Evolutionary conservation across 2,113 vertebrate species (phyloP), one percentile per base, ranked within the genome.

Genomic region (Globicephala melas): DNA sequence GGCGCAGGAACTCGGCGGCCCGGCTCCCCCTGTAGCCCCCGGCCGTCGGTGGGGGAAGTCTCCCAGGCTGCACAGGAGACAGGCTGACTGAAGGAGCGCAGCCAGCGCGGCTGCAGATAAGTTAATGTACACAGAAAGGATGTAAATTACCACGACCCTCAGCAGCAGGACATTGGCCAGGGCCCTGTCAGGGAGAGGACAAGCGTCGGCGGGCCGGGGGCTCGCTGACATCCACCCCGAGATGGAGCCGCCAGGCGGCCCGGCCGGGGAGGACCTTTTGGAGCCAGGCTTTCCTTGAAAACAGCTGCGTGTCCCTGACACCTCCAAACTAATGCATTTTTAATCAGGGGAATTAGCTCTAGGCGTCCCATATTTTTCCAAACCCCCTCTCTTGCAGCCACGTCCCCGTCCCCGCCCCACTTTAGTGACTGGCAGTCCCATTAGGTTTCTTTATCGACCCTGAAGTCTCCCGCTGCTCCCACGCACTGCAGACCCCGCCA

Each of bases 101-200:
- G 99, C 99, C 99, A 98, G 99, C 99, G 98, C 99, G 98, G 99
- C 99, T 99, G 99, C 98, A 99, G 99, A 99, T 99, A 99, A 99
- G 99, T 99, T 99, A 99, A 99, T 99, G 99, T 99, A 99, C 99
- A 99, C 99, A 99, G 98, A 99, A 98, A 98, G 99, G 98, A 99
- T 98, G 99, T 99, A 99, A 99, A 99, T 99, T 99, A 99, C 99
- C 99, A 98, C 99, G 99, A 99, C 99, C 99, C 99, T 98, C 99
- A 98, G 99, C 99, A 95, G 99, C 99, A 99, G 99, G 99, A 99
- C 99, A 99, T 99, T 99, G 99, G 99, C 99, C 99, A 99, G 99
- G 99, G 99, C 99, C 97, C 99, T 99, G 99, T 99, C 99, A 99
- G 99, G 96, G 98, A 99, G 99, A 99, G 99, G 99, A 99, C 99